A percentile compares a stretch with the other conserved stretches of the same genome.
These are phyloP conservation scores for Hypocryptadius cinnamomeus DNA, from an alignment of 2,113 vertebrate genomes.

Conservation along the genomic window DNA sequence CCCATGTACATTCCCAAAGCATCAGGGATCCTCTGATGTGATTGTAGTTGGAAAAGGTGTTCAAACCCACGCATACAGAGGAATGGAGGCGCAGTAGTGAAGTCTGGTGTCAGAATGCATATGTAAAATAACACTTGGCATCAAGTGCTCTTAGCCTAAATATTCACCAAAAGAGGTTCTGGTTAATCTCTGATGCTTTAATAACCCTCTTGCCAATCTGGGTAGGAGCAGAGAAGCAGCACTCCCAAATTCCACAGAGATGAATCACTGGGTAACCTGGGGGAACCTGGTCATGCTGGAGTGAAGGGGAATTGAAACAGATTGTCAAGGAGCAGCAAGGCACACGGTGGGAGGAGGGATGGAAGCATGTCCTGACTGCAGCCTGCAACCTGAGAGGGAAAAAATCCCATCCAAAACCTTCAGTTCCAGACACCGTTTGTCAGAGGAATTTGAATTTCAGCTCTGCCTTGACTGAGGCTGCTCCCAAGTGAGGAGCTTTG, in stretches of 20 bases:
- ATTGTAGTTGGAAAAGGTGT: not conserved
- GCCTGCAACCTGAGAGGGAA: not conserved
- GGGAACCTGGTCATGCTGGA: not conserved
- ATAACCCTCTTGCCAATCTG: not conserved
- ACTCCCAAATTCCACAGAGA: slow-evolving; percentile 13
- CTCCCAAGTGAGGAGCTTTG: not conserved
- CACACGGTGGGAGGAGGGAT: not conserved
- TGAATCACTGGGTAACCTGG: not conserved
- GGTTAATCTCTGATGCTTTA: not conserved
- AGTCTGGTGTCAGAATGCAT: not conserved
- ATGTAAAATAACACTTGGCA: not conserved
- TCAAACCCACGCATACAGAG: not conserved
- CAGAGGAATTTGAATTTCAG: not conserved
- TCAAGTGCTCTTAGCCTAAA: not conserved
- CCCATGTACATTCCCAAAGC: not conserved
- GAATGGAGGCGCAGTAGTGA: not conserved
- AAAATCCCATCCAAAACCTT: not conserved
- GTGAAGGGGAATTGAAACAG: slow-evolving; percentile 1
- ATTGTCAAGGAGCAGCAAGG: not conserved
- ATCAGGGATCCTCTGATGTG: not conserved
- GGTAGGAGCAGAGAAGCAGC: not conserved
- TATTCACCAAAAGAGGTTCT: not conserved
- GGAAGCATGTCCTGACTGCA: not conserved
- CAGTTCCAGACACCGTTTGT: not conserved
- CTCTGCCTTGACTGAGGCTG: not conserved